Evolutionary conservation across 2,113 vertebrate species (phyloP).

Genomic region (Corythoichthys haematopterus): DNA sequence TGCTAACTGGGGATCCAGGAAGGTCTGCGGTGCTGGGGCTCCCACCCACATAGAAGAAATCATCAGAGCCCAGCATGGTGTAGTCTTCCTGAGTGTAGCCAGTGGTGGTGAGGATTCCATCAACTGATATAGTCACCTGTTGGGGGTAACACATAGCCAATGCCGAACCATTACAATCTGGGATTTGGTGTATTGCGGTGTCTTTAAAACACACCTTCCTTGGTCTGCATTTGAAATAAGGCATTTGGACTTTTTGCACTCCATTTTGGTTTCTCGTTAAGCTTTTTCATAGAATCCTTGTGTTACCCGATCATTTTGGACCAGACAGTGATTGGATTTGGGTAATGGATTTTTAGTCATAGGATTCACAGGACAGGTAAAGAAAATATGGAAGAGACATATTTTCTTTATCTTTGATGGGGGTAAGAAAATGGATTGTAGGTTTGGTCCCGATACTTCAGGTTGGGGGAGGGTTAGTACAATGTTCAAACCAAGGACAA

Average conservation of each 20-base stretch:
- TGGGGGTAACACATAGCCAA: conserved; percentile 77
- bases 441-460: conserved; percentile 68
- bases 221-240: conserved; percentile 65
- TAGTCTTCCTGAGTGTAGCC: conserved; percentile 99
- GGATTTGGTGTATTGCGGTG: conserved; percentile 15
- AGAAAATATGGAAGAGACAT: conserved; percentile 70
- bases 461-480: conserved; percentile 79
- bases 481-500: conserved; percentile 82
- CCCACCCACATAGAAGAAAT: conserved; percentile 98
- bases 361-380: conserved; percentile 74
- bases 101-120: conserved; percentile 96
- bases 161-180: conserved; percentile 79
- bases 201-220: conserved; percentile 51
- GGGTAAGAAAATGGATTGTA: conserved; percentile 88
- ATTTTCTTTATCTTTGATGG: conserved; percentile 80
- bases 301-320: conserved; percentile 59
- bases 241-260: conserved; percentile 28
- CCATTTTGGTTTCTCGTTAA: conserved; percentile 28
- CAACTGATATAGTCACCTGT: conserved; percentile 97
- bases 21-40: conserved; percentile 95
- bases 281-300: conserved; percentile 27
- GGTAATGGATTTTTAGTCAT: conserved; percentile 79
- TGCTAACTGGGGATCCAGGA: conserved; percentile 96
- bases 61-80: conserved; percentile 97
- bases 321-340: conserved; percentile 70